Conservation (phyloP, 2,888 invertebrate genomes). For the Cheilosia pagana region DNA sequence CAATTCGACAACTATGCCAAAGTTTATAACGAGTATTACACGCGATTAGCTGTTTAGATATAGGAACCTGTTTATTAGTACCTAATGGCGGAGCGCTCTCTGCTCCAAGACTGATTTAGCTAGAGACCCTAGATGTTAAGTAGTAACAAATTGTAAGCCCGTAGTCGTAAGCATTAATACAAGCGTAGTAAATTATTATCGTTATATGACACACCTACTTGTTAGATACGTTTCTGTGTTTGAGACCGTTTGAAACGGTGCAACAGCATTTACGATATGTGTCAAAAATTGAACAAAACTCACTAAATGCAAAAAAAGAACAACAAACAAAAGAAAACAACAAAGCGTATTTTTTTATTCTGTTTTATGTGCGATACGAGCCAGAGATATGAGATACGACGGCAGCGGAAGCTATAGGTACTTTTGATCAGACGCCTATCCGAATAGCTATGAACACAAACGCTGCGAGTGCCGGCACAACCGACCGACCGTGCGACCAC, state of each 20-base stretch:
- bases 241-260: conserved; percentile 35
- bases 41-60: conserved; percentile 72
- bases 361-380: conserved; percentile 44
- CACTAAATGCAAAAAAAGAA: conserved; percentile 50
- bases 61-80: conserved; percentile 72
- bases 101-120: conserved; percentile 74
- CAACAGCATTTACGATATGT: conserved; percentile 14
- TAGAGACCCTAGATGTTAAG: conserved; percentile 69
- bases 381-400: conserved; percentile 56
- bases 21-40: conserved; percentile 74
- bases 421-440: conserved; percentile 61
- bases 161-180: conserved; percentile 67
- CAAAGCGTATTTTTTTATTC: conserved; percentile 4
- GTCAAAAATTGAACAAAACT: conserved; percentile 27
- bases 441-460: conserved; percentile 6
- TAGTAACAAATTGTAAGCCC: conserved; percentile 71
- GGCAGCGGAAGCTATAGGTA: conserved; percentile 66
- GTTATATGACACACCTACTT: conserved; percentile 31
- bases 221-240: too few relatives aligned
- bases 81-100: conserved; percentile 62
- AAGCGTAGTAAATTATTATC: conserved; percentile 72
- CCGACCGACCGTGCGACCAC: conserved; percentile 33
- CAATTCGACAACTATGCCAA: conserved; percentile 73
- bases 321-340: conserved; percentile 20
- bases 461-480: conserved; percentile 13